A percentile compares a stretch with the other conserved stretches of the same genome.
phyloP scores from a whole-genome alignment of 2,888 invertebrate genomes.

The Nycteola revayana region DNA sequence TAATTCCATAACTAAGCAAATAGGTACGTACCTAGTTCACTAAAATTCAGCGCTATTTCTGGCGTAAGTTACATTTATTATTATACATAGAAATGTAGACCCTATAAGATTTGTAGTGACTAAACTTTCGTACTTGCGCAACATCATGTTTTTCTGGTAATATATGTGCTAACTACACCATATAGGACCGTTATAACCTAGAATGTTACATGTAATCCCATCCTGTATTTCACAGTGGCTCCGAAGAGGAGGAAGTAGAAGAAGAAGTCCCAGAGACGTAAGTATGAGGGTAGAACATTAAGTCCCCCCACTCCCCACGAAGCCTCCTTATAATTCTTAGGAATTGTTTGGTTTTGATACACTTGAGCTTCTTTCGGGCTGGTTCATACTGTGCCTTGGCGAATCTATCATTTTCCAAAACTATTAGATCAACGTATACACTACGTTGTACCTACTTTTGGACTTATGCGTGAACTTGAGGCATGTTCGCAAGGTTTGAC shows the following conservation, averaged over 20 bases:
- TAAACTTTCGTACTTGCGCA: too few relatives aligned
- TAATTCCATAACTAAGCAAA: slow-evolving; percentile 3
- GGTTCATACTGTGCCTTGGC: slow-evolving; percentile 67
- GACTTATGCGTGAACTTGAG: slow-evolving; percentile 45
- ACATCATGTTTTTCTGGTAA: slow-evolving; percentile 13
- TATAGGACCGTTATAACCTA: slow-evolving; percentile 17
- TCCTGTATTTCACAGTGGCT: slow-evolving; percentile 70
- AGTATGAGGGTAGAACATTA: slow-evolving; percentile 62
- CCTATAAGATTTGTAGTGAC: too few relatives aligned
- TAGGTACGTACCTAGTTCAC: too few relatives aligned
- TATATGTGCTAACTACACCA: slow-evolving; percentile 28
- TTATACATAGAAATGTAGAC: too few relatives aligned
- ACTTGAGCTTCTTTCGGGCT: slow-evolving; percentile 70
- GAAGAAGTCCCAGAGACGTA: slow-evolving; percentile 90
- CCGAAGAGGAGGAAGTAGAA: slow-evolving; percentile 89
- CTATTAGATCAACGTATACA: slow-evolving; percentile 41
- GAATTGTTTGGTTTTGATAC: slow-evolving; percentile 65
- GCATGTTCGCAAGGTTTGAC: slow-evolving; percentile 58
- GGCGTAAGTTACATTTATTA: too few relatives aligned
- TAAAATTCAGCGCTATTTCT: too few relatives aligned
- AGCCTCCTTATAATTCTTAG: slow-evolving; percentile 47
- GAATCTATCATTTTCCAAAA: slow-evolving; percentile 52
- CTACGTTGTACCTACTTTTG: slow-evolving; percentile 33
- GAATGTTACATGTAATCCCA: slow-evolving; percentile 30
- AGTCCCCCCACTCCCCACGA: slow-evolving; percentile 24